Evolutionary conservation across 1,140 invertebrate species (phyloP).

Genomic region (Lerema accius): DNA sequence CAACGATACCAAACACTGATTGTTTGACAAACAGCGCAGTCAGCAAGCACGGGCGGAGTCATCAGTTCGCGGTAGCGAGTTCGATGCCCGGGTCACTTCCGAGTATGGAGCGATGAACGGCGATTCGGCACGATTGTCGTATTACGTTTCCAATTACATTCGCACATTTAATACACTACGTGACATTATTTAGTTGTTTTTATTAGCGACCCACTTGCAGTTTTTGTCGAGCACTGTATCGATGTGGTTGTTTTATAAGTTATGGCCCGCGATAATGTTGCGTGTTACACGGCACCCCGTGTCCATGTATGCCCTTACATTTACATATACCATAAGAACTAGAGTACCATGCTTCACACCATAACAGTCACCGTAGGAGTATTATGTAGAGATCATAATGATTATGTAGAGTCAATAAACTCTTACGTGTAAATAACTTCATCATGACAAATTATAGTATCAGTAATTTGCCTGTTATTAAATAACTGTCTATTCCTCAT

Average conservation of each 20-base stretch:
- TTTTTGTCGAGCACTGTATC: conserved; percentile 17
- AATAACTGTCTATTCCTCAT: too few species aligned
- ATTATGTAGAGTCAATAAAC: too few species aligned
- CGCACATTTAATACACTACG: conserved; percentile 28
- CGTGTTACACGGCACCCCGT: conserved; percentile 17
- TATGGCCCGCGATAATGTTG: conserved; percentile 12
- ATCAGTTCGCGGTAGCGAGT: conserved; percentile 40
- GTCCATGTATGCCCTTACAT: conserved; percentile 3
- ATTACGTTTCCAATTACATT: conserved; percentile 34
- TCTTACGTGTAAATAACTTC: too few species aligned
- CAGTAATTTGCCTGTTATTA: too few species aligned
- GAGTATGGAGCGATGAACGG: conserved; percentile 35
- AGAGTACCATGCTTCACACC: background rate
- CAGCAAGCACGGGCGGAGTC: conserved; percentile 21
- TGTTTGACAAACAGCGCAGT: conserved; percentile 8
- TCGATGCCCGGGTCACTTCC: conserved; percentile 41
- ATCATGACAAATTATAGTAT: too few species aligned
- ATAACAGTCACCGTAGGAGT: too few species aligned
- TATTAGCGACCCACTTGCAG: conserved; percentile 24
- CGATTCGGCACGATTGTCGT: conserved; percentile 33
- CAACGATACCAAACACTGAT: conserved; percentile 23
- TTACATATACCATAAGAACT: conserved; percentile 8
- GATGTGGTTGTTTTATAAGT: background rate
- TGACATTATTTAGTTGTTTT: conserved; percentile 28
- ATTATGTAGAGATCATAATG: too few species aligned